These are phyloP conservation scores for Acromyrmex charruanus DNA, from an alignment of 1,140 invertebrate species.

Conservation along the genomic window DNA sequence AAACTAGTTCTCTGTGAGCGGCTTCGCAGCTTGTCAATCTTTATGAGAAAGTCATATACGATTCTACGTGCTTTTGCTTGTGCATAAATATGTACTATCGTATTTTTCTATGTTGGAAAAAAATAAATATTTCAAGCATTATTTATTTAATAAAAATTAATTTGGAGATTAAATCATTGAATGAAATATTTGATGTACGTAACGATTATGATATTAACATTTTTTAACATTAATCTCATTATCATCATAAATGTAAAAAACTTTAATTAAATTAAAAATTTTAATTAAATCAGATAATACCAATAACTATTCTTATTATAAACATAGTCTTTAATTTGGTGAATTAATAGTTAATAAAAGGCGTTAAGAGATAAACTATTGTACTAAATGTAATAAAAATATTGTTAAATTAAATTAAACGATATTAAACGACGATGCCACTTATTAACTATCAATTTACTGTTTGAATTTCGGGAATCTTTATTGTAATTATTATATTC, in stretches of 20 bases:
- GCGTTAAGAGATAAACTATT: too few species aligned
- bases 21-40: neutral
- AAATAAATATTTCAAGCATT: neutral
- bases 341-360: too few species aligned
- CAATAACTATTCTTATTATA: neutral
- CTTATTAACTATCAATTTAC: too few species aligned
- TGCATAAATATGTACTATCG: neutral
- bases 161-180: neutral
- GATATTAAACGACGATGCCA: too few species aligned
- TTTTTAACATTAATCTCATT: neutral
- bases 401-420: too few species aligned
- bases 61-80: neutral
- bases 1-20: slow-evolving; percentile 66
- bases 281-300: slow-evolving; percentile 3
- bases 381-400: too few species aligned
- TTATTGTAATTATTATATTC: too few species aligned
- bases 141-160: slow-evolving; percentile 5
- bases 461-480: too few species aligned
- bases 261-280: slow-evolving; percentile 1
- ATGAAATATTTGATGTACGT: neutral
- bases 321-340: neutral
- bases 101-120: neutral
- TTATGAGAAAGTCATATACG: slow-evolving; percentile 18
- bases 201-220: neutral
- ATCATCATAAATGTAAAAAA: neutral